phyloP scores from a whole-genome alignment of 1,140 invertebrate genomes.

The Pseudomyrmex flavicornis region DNA sequence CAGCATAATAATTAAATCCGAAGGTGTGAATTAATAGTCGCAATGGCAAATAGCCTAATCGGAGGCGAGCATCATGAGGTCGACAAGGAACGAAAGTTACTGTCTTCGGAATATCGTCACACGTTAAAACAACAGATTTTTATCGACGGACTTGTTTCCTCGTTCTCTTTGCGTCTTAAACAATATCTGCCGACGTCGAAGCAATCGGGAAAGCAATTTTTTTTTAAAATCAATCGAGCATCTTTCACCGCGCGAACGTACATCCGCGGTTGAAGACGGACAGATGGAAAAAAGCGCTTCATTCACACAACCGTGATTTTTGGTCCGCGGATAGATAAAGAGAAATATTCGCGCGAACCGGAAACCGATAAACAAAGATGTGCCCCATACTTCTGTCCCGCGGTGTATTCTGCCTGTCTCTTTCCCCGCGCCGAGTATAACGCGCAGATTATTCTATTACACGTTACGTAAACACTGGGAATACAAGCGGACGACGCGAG shows the following conservation, averaged over 20 bases:
- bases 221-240: too few species aligned
- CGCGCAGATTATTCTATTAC: conserved; percentile 82
- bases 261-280: too few species aligned
- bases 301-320: conserved; percentile 13
- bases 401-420: neutral
- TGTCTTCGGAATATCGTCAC: neutral
- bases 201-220: too few species aligned
- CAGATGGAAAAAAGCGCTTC: conserved; percentile 17
- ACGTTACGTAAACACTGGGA: conserved; percentile 77
- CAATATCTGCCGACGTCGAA: too few species aligned
- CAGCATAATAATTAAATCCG: conserved; percentile 57
- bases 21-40: conserved; percentile 53
- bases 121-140: neutral
- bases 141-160: neutral
- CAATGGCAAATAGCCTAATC: conserved; percentile 42
- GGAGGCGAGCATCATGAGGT: conserved; percentile 22
- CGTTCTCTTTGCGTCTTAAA: too few species aligned
- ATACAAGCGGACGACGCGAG: conserved; percentile 58
- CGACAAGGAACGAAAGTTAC: conserved; percentile 1
- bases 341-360: conserved; percentile 39
- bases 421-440: conserved; percentile 32
- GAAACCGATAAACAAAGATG: conserved; percentile 62
- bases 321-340: conserved; percentile 11
- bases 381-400: conserved; percentile 41
- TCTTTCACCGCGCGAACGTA: too few species aligned